Conservation (phyloP, 1,140 invertebrate genomes). For the Cryptotermes secundus region DNA sequence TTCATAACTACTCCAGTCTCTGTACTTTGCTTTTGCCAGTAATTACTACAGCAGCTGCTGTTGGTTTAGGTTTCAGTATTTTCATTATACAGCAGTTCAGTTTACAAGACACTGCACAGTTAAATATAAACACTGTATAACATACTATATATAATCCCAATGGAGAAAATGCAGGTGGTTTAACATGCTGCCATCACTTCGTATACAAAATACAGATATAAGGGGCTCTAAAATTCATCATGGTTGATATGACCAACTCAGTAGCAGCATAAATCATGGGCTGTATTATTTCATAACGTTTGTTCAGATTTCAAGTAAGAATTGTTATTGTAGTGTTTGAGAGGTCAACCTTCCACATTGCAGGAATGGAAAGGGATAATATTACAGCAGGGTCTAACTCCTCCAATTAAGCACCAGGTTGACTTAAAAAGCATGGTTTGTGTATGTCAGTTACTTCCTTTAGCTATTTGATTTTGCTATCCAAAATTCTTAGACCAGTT, state of each 20-base stretch:
- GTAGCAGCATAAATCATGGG: background rate
- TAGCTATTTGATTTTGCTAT: too few species aligned
- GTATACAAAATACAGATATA: background rate
- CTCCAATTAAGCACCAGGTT: background rate
- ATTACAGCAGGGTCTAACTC: background rate
- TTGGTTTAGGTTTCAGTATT: background rate
- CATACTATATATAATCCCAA: too few species aligned
- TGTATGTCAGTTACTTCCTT: background rate
- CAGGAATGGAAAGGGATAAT: background rate
- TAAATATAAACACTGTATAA: too few species aligned
- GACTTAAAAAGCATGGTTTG: background rate
- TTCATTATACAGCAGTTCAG: background rate
- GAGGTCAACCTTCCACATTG: background rate
- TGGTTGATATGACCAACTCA: background rate
- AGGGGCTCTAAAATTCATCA: background rate
- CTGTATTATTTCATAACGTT: background rate
- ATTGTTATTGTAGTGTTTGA: background rate
- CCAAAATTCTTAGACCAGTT: too few species aligned
- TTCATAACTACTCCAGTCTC: background rate
- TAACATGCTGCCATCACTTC: background rate
- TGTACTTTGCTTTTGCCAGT: background rate
- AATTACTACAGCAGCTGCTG: background rate
- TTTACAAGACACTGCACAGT: background rate
- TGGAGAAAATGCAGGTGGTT: background rate
- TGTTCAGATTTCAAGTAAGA: background rate